A percentile compares a stretch with the other conserved stretches of the same genome.
Conservation (phyloP, 2,888 invertebrate species). For the Laspeyria flexula region DNA sequence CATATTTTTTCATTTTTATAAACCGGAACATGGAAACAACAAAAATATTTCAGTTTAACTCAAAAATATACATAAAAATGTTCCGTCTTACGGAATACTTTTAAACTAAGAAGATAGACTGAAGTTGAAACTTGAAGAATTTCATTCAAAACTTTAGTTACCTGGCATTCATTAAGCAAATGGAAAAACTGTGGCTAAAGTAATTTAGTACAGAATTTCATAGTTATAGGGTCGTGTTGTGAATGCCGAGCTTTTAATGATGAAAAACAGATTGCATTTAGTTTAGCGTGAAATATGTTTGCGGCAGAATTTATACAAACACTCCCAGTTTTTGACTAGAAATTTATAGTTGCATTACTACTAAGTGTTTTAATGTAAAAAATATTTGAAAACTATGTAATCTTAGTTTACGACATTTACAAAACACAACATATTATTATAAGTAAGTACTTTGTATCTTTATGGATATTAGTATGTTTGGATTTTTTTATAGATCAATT, state of each 20-base stretch:
- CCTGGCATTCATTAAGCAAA: slow-evolving; percentile 32
- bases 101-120: slow-evolving; percentile 15
- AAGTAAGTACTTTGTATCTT: too few species aligned
- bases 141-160: slow-evolving; percentile 25
- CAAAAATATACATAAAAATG: background rate
- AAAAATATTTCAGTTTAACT: background rate
- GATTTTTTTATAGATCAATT: too few species aligned
- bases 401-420: too few species aligned
- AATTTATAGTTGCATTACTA: background rate
- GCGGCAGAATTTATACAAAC: background rate
- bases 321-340: background rate
- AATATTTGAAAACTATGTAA: too few species aligned
- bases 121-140: slow-evolving; percentile 10
- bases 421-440: too few species aligned
- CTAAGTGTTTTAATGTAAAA: background rate
- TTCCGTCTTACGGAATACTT: background rate
- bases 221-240: slow-evolving; percentile 7
- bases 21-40: too few species aligned
- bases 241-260: slow-evolving; percentile 20
- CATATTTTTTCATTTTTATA: too few species aligned
- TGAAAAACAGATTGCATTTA: slow-evolving; percentile 22
- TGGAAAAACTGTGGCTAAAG: slow-evolving; percentile 14
- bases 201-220: slow-evolving; percentile 16
- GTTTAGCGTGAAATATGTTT: slow-evolving; percentile 4
- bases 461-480: too few species aligned